Evolutionary conservation across 2,888 invertebrate species (phyloP), one percentile per base, ranked within the genome.

Genomic region (Drosophila limbata): DNA sequence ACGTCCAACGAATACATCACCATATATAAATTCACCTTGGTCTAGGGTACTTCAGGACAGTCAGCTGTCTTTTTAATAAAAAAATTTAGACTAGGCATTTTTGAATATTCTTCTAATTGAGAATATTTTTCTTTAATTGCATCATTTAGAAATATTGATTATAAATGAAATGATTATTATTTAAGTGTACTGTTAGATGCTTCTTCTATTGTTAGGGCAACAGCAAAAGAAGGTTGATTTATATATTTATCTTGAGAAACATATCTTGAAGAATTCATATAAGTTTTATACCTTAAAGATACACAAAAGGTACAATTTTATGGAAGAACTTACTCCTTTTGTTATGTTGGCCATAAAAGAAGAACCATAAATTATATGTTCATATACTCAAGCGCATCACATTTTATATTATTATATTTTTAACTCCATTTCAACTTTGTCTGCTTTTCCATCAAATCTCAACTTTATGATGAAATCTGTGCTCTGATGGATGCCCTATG

Each of bases 401-500:
- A 37, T 51, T 21, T 37, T 10, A 37, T 52, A 28, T 10, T 15
- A 40, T n/a, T 25, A 9, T 31, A 31, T 13, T 52, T 28, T 17
- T 1, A 52, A 40, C 17, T 45, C 45, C 17, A 45, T 17, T 45
- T 10, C 17, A n/a, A 56, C 48, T 50, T 13, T 44, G 28, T 31
- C 6, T 35, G 11, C 45, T 25, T 55, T 21, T n/a, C 53, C 48
- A 40, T 59, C 42, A n/a, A 57, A 68, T 39, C 25, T 19, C 19
- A 31, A 37, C 51, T n/a, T 31, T 11, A 45, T 45, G 44, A 51
- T 56, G 50, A 35, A 62, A 33, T 37, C 44, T 39, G 37, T 17
- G 39, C 25, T 11, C 62, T 62, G 62, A 55, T 55, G 62, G 33
- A 72, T 71, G 56, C 37, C 47, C 50, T 47, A 31, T 55, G 52